Base-by-base conservation (phyloP, 37 sponge, comb jelly and placozoan genomes). In the Chondrilla cf. caribensis region DNA sequence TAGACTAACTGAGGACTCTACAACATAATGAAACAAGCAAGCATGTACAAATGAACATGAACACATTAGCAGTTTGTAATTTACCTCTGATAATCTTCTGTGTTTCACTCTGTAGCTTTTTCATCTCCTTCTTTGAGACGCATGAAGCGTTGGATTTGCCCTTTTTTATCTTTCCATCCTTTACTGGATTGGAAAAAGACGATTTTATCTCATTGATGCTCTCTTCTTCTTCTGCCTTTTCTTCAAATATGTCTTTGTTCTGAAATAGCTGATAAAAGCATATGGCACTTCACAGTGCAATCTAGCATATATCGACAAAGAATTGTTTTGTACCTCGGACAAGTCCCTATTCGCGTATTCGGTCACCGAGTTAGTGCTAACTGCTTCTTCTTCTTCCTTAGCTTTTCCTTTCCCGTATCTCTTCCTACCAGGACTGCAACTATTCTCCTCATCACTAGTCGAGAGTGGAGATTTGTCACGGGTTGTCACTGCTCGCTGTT, bases 71-170 rank as follows among this genome's bases (percentile, higher is more conserved):
- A n/a, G n/a, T n/a, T n/a, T n/a, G n/a, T n/a, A 17, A 32, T 70
- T 35, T 36, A 93, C 93, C 90, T 84, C 93, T 42, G 9, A 93
- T 39, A 24, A 93, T 39, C 57, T 82, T 83, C 79, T 93, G 93
- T 38, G 87, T 78, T 18, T 93, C 90, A 78, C 89, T 89, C 78
- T 87, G 87, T 37, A 93, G 77, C 29, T 68, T 36, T 5, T 75
- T 39, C 33, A 81, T 35, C 38, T 89, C 90, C n/a, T 64, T 57
- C 79, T 93, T 93, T 31, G 36, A 78, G 60, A 79, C 33, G n/a
- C 78, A 70, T 1, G 57, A 36, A 3, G 60, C 40, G 78, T 82
- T 31, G 17, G 35, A 67, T 33, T 2, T 28, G 17, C 68, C 4
- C 4, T 33, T 28, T 4, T n/a, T n/a, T 29, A 0, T 28, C 17